Conservation (phyloP, 2,888 invertebrate genomes). For the Agrochola lychnidis region DNA sequence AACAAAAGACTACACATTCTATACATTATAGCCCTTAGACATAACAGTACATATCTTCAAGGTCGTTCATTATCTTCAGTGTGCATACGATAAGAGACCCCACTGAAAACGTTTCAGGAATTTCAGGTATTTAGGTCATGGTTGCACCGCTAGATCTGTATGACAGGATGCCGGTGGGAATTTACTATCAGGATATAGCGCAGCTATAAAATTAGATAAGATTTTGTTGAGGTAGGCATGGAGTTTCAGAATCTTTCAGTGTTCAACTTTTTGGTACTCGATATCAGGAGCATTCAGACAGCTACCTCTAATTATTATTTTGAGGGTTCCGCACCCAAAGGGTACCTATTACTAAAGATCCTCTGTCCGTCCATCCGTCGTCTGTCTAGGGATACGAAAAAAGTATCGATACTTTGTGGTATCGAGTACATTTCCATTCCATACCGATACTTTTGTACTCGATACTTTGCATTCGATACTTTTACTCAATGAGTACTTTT, state of each 20-base stretch:
- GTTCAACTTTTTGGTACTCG: not conserved
- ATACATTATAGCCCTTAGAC: slow-evolving; percentile 9
- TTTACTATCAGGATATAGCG: not conserved
- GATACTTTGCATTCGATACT: too few species aligned
- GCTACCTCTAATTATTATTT: not conserved
- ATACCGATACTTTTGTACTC: too few species aligned
- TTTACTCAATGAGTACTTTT: too few species aligned
- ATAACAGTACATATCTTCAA: slow-evolving; percentile 26
- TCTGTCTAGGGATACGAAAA: too few species aligned
- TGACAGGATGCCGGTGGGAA: slow-evolving; percentile 17
- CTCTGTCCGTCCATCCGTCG: too few species aligned
- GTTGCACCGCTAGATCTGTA: not conserved
- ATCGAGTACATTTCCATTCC: too few species aligned
- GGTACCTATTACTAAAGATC: too few species aligned
- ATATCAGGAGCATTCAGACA: too few species aligned
- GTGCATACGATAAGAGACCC: slow-evolving; percentile 52
- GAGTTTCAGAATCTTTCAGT: too few species aligned
- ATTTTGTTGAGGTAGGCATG: slow-evolving; percentile 9
- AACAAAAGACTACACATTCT: not conserved
- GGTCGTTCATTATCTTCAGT: slow-evolving; percentile 46
- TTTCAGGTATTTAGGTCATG: slow-evolving; percentile 56
- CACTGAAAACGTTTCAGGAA: slow-evolving; percentile 53
- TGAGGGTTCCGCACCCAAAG: too few species aligned
- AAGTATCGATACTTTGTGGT: too few species aligned
- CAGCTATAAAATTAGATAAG: not conserved